A percentile compares a stretch with the other conserved stretches of the same genome.
These are phyloP conservation scores for Scolopax mira DNA, from an alignment of 2,113 vertebrate species.

Conservation along the genomic window DNA sequence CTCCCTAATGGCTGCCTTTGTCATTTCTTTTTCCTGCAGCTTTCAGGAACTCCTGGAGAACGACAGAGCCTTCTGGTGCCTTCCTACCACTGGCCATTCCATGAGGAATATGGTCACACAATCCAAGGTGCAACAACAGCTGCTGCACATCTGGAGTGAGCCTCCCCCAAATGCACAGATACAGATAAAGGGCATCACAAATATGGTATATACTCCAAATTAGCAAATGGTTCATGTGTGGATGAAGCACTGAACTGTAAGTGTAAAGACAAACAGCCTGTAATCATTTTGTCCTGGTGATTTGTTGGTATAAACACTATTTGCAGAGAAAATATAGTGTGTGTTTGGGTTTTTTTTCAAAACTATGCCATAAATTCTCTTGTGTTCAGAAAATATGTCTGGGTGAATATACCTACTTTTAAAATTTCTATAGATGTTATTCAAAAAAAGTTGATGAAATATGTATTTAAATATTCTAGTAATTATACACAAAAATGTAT, in stretches of 20 bases:
- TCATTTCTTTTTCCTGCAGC: not conserved
- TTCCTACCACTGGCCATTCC: accelerated
- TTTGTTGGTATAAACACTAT: too few species aligned
- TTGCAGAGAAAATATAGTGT: not conserved
- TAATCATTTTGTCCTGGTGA: too few species aligned
- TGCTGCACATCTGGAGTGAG: not conserved
- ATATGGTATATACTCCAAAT: not conserved
- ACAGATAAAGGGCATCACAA: not conserved
- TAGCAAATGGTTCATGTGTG: not conserved
- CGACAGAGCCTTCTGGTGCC: not conserved
- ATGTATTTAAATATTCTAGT: not conserved
- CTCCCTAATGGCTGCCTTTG: not conserved
- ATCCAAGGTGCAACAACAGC: not conserved
- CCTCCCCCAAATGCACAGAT: not conserved
- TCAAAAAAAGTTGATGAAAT: not conserved
- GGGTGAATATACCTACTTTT: not conserved
- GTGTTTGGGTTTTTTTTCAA: not conserved
- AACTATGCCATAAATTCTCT: not conserved
- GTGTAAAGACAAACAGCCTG: not conserved
- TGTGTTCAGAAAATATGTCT: not conserved
- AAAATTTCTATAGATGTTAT: not conserved
- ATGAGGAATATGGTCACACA: not conserved
- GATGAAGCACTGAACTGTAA: not conserved
- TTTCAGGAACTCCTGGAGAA: not conserved
- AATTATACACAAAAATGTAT: not conserved